A percentile compares a stretch with the other conserved stretches of the same genome.
Conservation (phyloP, 2,888 invertebrate species). For the Cataglyphis livida region DNA sequence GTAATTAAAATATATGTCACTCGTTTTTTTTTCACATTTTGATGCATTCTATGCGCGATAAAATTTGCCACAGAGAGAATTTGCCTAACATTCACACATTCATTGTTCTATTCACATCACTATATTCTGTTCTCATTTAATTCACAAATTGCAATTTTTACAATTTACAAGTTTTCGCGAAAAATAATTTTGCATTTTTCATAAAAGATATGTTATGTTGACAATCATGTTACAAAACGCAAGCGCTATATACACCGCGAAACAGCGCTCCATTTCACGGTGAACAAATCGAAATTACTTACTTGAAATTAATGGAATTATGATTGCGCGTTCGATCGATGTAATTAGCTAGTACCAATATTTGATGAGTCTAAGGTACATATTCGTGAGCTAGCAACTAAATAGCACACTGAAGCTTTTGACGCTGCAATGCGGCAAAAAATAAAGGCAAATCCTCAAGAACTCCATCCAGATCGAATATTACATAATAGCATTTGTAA, state of each 20-base stretch:
- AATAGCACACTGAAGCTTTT: conserved; percentile 27
- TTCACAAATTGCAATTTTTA: conserved; percentile 12
- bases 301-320: conserved; percentile 49
- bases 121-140: background rate
- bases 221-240: background rate
- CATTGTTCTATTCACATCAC: background rate
- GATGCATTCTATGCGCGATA: background rate
- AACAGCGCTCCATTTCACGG: background rate
- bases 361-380: conserved; percentile 51
- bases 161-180: background rate
- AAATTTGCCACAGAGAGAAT: background rate
- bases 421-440: conserved; percentile 25
- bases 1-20: background rate
- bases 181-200: conserved; percentile 23
- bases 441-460: conserved; percentile 11
- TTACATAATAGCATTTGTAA: background rate
- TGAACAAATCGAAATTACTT: conserved; percentile 38
- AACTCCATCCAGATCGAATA: background rate
- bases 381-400: conserved; percentile 32
- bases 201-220: background rate
- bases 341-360: conserved; percentile 41
- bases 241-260: background rate
- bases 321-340: conserved; percentile 39
- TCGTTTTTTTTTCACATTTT: conserved; percentile 7
- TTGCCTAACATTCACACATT: background rate